A percentile compares a stretch with the other conserved stretches of the same genome.
phyloP scores from a whole-genome alignment of 2,888 invertebrate genomes.

The Pyrrhosoma nymphula region DNA sequence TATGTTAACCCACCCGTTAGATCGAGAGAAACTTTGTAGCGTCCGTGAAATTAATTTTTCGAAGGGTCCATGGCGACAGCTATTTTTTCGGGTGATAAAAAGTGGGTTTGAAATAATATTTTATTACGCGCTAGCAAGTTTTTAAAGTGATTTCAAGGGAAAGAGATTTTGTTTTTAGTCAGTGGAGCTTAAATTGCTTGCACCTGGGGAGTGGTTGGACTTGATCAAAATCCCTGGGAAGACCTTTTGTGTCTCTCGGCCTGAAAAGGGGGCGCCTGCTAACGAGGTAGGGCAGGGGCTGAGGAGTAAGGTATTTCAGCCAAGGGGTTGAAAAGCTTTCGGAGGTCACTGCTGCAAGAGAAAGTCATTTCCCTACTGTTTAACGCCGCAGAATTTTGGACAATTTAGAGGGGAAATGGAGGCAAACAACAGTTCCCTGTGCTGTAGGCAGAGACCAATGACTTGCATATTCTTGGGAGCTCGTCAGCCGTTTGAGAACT shows the following conservation, averaged over 20 bases:
- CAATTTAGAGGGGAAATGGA: not conserved
- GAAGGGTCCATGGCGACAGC: too few relatives aligned
- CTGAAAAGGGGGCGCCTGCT: not conserved
- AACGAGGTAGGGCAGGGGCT: not conserved
- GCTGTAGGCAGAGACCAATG: not conserved
- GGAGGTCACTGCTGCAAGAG: not conserved
- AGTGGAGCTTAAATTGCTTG: conserved; percentile 10
- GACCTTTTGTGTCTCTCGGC: not conserved
- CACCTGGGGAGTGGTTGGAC: not conserved
- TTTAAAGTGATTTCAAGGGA: not conserved
- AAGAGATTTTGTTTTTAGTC: not conserved
- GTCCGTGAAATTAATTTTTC: too few relatives aligned
- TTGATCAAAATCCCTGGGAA: not conserved
- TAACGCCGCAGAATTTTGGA: not conserved
- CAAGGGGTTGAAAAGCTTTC: not conserved
- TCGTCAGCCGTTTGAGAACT: too few relatives aligned
- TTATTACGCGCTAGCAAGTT: not conserved
- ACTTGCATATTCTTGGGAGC: not conserved
- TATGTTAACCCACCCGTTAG: too few relatives aligned
- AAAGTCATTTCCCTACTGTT: not conserved
- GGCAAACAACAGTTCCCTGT: not conserved
- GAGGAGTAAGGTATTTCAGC: not conserved
- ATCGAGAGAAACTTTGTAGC: too few relatives aligned
- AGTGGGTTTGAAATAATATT: not conserved
- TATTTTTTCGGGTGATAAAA: too few relatives aligned